Percentiles rank a stretch among this genome's conserved stretches.
Conservation (phyloP, 2,888 invertebrate species). For the Molanna angustata region DNA sequence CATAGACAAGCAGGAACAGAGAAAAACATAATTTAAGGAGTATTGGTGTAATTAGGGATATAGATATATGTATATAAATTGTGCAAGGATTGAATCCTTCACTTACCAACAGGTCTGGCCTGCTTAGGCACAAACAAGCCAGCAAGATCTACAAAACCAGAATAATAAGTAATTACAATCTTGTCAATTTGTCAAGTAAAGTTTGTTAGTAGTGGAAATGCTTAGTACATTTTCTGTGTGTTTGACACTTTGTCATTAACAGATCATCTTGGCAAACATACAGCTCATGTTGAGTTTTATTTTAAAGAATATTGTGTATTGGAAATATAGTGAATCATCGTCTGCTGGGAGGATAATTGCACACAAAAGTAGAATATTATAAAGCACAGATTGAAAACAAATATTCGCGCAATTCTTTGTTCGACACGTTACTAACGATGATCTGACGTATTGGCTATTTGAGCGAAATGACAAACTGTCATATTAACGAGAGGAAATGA, state of each 20-base stretch:
- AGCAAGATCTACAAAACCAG: slow-evolving; percentile 63
- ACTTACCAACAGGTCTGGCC: slow-evolving; percentile 74
- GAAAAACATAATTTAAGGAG: slow-evolving; percentile 24
- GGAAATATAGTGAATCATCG: too few species aligned
- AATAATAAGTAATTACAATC: slow-evolving; percentile 18
- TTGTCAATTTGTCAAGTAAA: slow-evolving; percentile 9
- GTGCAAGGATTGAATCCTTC: slow-evolving; percentile 40
- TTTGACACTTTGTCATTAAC: neutral
- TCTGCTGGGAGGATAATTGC: too few species aligned
- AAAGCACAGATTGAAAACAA: too few species aligned
- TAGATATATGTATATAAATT: slow-evolving; percentile 17
- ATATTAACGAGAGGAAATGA: slow-evolving; percentile 17
- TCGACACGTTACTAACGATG: slow-evolving; percentile 5
- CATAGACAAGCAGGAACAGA: slow-evolving; percentile 14
- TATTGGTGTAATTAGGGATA: slow-evolving; percentile 13
- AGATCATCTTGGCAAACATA: slow-evolving; percentile 27
- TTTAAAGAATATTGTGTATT: too few species aligned
- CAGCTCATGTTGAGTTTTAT: too few species aligned
- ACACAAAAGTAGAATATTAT: too few species aligned
- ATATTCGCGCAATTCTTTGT: slow-evolving; percentile 19
- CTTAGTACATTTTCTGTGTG: neutral
- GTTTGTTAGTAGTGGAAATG: neutral
- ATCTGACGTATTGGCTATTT: slow-evolving; percentile 17
- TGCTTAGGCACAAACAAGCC: slow-evolving; percentile 72
- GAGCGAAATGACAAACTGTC: slow-evolving; percentile 24